These are phyloP conservation scores for Drosophila novamexicana DNA, from an alignment of 1,140 invertebrate species.

Conservation along the genomic window DNA sequence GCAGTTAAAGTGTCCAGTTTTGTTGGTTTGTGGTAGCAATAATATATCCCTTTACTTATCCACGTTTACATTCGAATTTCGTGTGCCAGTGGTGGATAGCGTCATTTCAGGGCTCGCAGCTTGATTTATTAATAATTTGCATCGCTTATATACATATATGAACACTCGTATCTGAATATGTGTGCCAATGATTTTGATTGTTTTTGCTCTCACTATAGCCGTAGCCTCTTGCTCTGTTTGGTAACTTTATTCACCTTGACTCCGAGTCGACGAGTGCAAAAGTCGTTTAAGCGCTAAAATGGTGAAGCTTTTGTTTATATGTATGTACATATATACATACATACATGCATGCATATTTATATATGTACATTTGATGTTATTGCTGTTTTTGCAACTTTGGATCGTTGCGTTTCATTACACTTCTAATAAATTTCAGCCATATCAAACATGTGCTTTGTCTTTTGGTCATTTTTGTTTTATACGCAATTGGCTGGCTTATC, in stretches of 20 bases:
- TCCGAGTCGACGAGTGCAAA: constrained; percentile 65
- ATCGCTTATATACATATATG: constrained; percentile 27
- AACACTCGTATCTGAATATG: constrained; percentile 13
- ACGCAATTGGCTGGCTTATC: constrained; percentile 49
- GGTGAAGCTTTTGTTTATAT: constrained; percentile 24
- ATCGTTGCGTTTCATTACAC: constrained; percentile 52
- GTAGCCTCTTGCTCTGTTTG: constrained; percentile 54
- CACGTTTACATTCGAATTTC: constrained; percentile 13
- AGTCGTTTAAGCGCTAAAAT: constrained; percentile 50
- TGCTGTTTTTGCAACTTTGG: constrained; percentile 13
- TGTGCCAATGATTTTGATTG: constrained; percentile 23
- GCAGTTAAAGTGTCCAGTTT: constrained; percentile 9
- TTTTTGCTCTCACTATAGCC: constrained; percentile 17
- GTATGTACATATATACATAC: constrained; percentile 10
- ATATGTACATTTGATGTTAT: constrained; percentile 1
- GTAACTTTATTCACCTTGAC: constrained; percentile 79
- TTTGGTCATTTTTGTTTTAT: constrained; percentile 1
- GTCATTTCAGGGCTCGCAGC: constrained; percentile 47
- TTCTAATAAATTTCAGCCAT: constrained; percentile 8
- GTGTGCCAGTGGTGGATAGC: constrained; percentile 12
- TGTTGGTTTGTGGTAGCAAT: constrained; percentile 2
- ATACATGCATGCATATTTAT: constrained; percentile 14
- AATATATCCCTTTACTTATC: constrained; percentile 7
- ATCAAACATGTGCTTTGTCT: constrained; percentile 42
- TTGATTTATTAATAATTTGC: constrained; percentile 78